phyloP scores from a whole-genome alignment of 2,797 vertebrate genomes.

The Microcaecilia unicolor region DNA sequence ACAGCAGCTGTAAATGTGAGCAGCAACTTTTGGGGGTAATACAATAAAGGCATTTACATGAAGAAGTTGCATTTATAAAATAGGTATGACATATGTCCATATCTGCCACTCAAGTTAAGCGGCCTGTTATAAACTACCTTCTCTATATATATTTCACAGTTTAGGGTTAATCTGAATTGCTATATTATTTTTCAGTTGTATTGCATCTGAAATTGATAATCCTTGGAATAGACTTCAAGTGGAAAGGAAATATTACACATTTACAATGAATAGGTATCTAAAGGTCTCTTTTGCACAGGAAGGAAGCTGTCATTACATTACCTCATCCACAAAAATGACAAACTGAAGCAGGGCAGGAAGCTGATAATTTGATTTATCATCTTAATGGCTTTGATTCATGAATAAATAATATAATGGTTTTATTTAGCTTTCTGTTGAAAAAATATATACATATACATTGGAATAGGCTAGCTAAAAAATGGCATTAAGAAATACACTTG shows the following conservation, averaged over 20 bases:
- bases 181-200: slow-evolving; percentile 17
- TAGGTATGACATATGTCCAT: too few species aligned
- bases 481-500: slow-evolving; percentile 31
- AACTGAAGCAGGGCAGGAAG: slow-evolving; percentile 57
- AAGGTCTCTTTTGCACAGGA: slow-evolving; percentile 54
- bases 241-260: slow-evolving; percentile 45
- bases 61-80: too few species aligned
- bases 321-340: slow-evolving; percentile 56
- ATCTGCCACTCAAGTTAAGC: too few species aligned
- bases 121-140: too few species aligned
- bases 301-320: slow-evolving; percentile 66
- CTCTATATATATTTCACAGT: too few species aligned
- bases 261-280: slow-evolving; percentile 47
- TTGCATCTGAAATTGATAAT: slow-evolving; percentile 38
- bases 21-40: too few species aligned
- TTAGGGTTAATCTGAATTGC: too few species aligned
- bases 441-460: too few species aligned
- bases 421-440: slow-evolving; percentile 55
- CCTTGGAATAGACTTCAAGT: slow-evolving; percentile 40
- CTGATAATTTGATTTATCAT: slow-evolving; percentile 68
- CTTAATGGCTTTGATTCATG: slow-evolving; percentile 71
- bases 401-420: slow-evolving; percentile 76
- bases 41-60: too few species aligned
- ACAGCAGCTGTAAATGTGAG: too few species aligned
- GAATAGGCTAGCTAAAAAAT: too few species aligned